These are phyloP conservation scores for Pteruthius melanotis DNA, from an alignment of 2,113 vertebrate species.

Conservation along the genomic window DNA sequence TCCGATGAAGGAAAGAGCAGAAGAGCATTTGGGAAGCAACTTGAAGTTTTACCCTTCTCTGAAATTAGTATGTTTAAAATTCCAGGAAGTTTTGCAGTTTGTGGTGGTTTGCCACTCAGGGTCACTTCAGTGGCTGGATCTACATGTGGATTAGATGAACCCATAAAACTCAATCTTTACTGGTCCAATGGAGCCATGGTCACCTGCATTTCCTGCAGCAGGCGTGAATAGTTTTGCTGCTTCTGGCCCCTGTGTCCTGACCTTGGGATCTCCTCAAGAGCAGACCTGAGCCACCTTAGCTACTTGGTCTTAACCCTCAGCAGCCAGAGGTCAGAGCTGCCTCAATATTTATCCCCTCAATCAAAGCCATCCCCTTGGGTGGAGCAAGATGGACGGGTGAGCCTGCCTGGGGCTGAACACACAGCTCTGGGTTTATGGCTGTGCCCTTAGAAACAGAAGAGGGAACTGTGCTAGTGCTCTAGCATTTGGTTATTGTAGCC, in stretches of 20 bases:
- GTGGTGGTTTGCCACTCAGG: not conserved
- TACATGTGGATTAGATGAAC: not conserved
- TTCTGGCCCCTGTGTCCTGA: not conserved
- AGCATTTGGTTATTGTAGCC: not conserved
- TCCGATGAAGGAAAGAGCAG: not conserved
- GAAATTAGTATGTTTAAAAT: not conserved
- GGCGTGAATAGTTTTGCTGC: not conserved
- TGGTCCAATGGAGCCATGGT: not conserved
- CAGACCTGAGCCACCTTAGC: not conserved
- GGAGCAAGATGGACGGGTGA: accelerated
- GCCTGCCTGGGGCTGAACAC: not conserved
- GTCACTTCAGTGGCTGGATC: not conserved
- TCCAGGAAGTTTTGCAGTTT: not conserved
- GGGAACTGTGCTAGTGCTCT: not conserved
- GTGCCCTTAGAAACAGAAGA: not conserved
- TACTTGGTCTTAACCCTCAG: not conserved
- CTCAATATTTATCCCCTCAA: not conserved
- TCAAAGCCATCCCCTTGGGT: not conserved
- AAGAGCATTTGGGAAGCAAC: not conserved
- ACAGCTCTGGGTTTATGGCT: not conserved
- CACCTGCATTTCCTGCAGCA: not conserved
- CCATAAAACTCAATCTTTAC: not conserved
- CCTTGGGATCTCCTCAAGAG: not conserved
- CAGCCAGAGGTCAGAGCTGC: not conserved
- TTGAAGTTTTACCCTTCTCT: not conserved